These are phyloP conservation scores for Brachypalpus laphriformis DNA, from an alignment of 2,888 invertebrate species.

Conservation along the genomic window DNA sequence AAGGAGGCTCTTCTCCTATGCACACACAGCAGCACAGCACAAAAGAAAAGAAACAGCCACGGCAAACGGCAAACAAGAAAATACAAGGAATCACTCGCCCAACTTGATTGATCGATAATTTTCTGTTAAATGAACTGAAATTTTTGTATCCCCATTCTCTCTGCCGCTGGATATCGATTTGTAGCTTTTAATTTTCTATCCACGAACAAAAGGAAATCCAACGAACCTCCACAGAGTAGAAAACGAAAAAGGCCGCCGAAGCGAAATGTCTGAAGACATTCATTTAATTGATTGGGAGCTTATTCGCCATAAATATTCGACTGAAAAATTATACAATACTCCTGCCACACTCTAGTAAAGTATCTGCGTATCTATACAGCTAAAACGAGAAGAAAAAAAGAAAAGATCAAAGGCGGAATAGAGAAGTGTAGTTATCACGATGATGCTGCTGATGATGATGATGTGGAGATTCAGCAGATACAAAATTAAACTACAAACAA, in stretches of 20 bases:
- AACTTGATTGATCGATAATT: constrained; percentile 73
- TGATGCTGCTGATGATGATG: background rate
- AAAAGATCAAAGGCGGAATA: constrained; percentile 51
- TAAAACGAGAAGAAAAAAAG: background rate
- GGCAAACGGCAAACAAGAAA: background rate
- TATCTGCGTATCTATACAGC: constrained; percentile 14
- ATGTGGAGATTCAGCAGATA: constrained; percentile 13
- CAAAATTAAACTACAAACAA: constrained; percentile 44
- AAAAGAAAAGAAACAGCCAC: too few species aligned
- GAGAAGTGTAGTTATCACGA: constrained; percentile 34
- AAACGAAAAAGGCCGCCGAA: background rate
- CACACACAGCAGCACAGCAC: background rate
- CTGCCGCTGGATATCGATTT: constrained; percentile 55
- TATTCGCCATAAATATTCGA: constrained; percentile 38
- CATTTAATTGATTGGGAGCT: constrained; percentile 60
- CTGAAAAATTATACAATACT: constrained; percentile 7
- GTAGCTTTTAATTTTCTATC: constrained; percentile 72
- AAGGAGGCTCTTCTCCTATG: constrained; percentile 32
- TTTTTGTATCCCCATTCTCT: constrained; percentile 57
- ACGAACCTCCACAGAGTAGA: background rate
- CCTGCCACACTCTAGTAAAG: background rate
- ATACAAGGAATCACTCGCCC: constrained; percentile 60
- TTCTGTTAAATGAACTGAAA: constrained; percentile 67
- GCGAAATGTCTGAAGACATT: constrained; percentile 27
- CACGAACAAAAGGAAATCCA: constrained; percentile 38